Base-by-base conservation (phyloP, 2,113 vertebrate species). In the Tonatia bakeri region DNA sequence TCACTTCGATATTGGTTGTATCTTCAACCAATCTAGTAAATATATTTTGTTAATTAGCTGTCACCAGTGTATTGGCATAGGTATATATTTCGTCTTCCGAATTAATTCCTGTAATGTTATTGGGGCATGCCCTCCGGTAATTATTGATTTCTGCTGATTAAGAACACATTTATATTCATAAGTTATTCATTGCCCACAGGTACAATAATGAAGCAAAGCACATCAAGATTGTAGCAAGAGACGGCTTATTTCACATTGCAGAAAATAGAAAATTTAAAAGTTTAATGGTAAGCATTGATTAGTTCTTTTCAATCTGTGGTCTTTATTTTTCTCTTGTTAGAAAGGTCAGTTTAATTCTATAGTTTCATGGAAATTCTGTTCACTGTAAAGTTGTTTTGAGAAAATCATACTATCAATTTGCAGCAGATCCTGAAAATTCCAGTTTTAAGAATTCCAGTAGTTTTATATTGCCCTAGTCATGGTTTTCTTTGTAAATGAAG, bases 201-300 rank as follows among this genome's bases (percentile, higher is more conserved):
- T 99, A 99, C 98, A 99, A 99, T 99, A 99, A 99, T 2, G 99
- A 99, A 98, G 99, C 99, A 99, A 99, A 99, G 98, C 99, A 99
- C 99, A 99, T 99, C 98, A 99, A 99, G 99, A 99, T 99, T 99
- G 98, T 99, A 99, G 99, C 99, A 97, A 99, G 98, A 98, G 99
- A 99, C 96, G 98, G 99, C 96, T 99, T 98, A 98, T 99, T 99
- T 98, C 98, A 99, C 98, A 99, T 99, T 97, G 99, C 99, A 52
- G 99, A 99, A 98, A 99, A 99, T 98, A 99, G 99, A 98, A 99
- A 99, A 98, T 99, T 99, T 99, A 99, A 98, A 98, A 99, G 99
- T 99, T 99, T 99, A 98, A 98, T 99, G 98, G 99, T 99, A 98
- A 99, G 99, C 98, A 97, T 98, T 87, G 97, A 97, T 98, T 96